These are phyloP conservation scores for Drosophila mercatorum DNA, from an alignment of 2,888 invertebrate genomes.

Conservation along the genomic window DNA sequence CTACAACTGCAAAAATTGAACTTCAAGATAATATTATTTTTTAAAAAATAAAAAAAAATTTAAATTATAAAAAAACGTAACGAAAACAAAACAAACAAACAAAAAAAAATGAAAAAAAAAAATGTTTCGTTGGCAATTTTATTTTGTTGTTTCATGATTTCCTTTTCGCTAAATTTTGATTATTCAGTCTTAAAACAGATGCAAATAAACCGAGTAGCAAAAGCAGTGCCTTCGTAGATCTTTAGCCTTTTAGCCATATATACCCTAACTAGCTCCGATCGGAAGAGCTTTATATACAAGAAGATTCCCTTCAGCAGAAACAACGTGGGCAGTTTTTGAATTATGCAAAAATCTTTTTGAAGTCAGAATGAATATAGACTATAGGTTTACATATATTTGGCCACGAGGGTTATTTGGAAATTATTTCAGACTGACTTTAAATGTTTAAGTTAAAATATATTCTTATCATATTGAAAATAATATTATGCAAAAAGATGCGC, in stretches of 20 bases:
- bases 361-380: background rate
- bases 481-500: too few relatives aligned
- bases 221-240: conserved; percentile 23
- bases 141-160: conserved; percentile 65
- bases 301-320: background rate
- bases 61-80: conserved; percentile 81
- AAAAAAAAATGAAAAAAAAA: conserved; percentile 66
- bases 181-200: conserved; percentile 46
- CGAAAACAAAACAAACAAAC: conserved; percentile 38
- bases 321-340: background rate
- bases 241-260: background rate
- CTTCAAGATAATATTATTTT: conserved; percentile 82
- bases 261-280: background rate
- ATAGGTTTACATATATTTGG: background rate
- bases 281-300: background rate
- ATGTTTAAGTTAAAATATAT: too few relatives aligned
- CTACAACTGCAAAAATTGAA: conserved; percentile 83
- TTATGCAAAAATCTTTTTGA: background rate
- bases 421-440: too few relatives aligned
- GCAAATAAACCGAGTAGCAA: conserved; percentile 69
- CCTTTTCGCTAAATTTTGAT: conserved; percentile 28
- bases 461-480: too few relatives aligned
- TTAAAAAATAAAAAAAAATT: conserved; percentile 80
- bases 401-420: too few relatives aligned
- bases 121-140: conserved; percentile 56